phyloP scores from a whole-genome alignment of 2,797 vertebrate species.

The Hafferia zeledoni region DNA sequence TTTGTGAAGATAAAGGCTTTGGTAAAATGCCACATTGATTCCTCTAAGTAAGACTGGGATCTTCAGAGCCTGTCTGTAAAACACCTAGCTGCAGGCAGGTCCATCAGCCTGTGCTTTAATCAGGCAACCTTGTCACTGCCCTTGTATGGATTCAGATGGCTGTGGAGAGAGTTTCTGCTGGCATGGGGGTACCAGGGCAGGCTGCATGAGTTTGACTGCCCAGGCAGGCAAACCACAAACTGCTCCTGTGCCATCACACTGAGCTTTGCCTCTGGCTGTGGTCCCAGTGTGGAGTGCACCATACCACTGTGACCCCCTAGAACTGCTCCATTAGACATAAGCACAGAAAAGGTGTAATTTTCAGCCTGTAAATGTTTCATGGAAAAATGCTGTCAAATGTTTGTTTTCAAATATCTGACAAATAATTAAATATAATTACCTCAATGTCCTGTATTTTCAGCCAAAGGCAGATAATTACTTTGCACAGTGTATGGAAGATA shows the following conservation, averaged over 20 bases:
- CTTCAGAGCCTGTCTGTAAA: not conserved
- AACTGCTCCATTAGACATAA: not conserved
- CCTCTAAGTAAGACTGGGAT: not conserved
- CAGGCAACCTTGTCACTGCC: fast-evolving
- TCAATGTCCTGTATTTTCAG: not conserved
- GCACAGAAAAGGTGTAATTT: not conserved
- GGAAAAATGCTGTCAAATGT: not conserved
- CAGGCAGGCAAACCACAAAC: too few relatives aligned
- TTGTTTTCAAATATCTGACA: not conserved
- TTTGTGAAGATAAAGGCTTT: not conserved
- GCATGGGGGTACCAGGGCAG: fast-evolving
- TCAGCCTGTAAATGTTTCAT: not conserved
- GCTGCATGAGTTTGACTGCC: not conserved
- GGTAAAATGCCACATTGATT: not conserved
- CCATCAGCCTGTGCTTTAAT: not conserved
- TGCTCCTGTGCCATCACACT: not conserved
- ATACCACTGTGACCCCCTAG: not conserved
- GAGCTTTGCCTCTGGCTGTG: not conserved
- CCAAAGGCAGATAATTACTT: not conserved
- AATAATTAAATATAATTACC: not conserved
- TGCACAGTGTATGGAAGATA: not conserved
- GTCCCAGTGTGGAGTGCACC: not conserved
- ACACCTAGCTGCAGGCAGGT: not conserved
- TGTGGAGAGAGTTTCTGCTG: not conserved
- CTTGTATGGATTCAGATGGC: not conserved